Evolutionary conservation across 2,888 invertebrate species (phyloP).

Genomic region (Agrotis clavis): DNA sequence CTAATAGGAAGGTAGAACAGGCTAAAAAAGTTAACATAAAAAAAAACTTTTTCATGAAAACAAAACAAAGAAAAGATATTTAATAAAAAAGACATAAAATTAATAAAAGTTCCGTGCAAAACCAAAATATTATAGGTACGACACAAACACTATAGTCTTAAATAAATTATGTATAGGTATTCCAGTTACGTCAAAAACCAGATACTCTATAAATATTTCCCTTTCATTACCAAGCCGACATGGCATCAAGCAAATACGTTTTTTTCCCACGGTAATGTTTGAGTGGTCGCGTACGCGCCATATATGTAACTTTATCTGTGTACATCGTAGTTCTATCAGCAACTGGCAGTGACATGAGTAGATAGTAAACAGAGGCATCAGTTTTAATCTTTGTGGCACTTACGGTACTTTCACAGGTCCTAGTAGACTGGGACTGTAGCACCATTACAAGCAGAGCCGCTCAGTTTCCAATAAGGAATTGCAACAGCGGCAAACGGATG

Average conservation of each 20-base stretch:
- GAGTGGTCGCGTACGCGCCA: constrained; percentile 27
- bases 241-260: constrained; percentile 40
- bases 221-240: constrained; percentile 40
- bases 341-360: constrained; percentile 5
- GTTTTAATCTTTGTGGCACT: too few species aligned
- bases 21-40: too few species aligned
- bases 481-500: too few species aligned
- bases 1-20: too few species aligned
- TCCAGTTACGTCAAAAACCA: constrained; percentile 3
- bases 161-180: background rate
- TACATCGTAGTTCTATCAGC: background rate
- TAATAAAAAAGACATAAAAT: too few species aligned
- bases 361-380: constrained; percentile 11
- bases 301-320: constrained; percentile 11
- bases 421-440: too few species aligned
- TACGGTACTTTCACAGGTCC: too few species aligned
- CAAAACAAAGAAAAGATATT: too few species aligned
- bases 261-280: constrained; percentile 50
- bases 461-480: too few species aligned
- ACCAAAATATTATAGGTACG: background rate
- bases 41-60: too few species aligned
- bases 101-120: background rate
- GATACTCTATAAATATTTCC: constrained; percentile 44
- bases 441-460: too few species aligned
- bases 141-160: background rate